Conservation (phyloP, 2,888 invertebrate species). For the Dione vanillae region DNA sequence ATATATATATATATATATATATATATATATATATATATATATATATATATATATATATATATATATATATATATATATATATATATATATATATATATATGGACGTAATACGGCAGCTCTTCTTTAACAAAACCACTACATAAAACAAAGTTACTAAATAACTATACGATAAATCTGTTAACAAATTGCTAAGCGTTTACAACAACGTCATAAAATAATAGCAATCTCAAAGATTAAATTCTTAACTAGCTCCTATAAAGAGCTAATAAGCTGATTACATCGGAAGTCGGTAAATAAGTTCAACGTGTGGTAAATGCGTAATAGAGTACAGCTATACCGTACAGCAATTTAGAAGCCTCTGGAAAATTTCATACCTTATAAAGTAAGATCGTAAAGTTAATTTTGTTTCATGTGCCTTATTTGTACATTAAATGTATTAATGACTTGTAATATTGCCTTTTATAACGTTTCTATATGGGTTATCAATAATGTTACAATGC, state of each 20-base stretch:
- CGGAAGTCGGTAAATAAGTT: slow-evolving; percentile 29
- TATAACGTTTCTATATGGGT: not conserved
- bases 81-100: too few species aligned
- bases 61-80: too few species aligned
- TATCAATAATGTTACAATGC: not conserved
- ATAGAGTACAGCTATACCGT: not conserved
- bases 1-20: too few species aligned
- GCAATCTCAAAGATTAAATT: slow-evolving; percentile 17
- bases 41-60: too few species aligned
- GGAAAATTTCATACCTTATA: slow-evolving; percentile 25
- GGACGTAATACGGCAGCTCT: not conserved
- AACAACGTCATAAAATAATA: slow-evolving; percentile 9
- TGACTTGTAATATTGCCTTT: not conserved
- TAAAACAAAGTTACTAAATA: slow-evolving; percentile 6
- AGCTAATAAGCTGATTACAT: slow-evolving; percentile 27
- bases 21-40: too few species aligned
- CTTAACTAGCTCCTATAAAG: slow-evolving; percentile 20
- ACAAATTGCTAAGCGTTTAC: slow-evolving; percentile 4
- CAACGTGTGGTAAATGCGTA: slow-evolving; percentile 26
- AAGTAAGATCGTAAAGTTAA: not conserved
- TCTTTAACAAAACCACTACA: not conserved
- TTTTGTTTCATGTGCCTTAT: not conserved
- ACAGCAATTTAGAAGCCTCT: slow-evolving; percentile 3
- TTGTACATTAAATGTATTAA: not conserved
- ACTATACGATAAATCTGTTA: slow-evolving; percentile 3